Conservation (phyloP, 1,140 invertebrate genomes). For the Pygmarrhopalites habei region DNA sequence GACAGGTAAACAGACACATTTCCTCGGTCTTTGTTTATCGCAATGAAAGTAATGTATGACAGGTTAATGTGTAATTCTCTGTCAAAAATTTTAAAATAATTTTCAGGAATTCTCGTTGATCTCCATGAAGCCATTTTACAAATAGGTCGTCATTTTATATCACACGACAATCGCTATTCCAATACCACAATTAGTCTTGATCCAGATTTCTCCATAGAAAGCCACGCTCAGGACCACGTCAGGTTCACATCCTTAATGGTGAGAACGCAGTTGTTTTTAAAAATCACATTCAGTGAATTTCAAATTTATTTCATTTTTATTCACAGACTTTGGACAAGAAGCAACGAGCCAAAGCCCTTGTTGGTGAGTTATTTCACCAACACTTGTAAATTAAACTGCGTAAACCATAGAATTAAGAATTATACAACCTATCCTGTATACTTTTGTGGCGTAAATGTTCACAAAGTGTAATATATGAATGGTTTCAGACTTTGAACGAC, state of each 20-base stretch:
- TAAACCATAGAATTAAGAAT: not conserved
- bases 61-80: not conserved
- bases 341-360: constrained; percentile 85
- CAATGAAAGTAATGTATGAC: not conserved
- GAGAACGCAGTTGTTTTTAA: no score
- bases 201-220: constrained; percentile 92
- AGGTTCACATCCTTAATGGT: no score
- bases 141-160: constrained; percentile 82
- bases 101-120: constrained; percentile 84
- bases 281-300: no score
- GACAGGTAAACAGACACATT: constrained; percentile 63
- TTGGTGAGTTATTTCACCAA: constrained; percentile 51
- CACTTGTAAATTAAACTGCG: not conserved
- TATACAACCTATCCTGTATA: not conserved
- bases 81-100: no score
- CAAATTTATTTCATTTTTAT: no score
- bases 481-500: constrained; percentile 90
- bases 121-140: constrained; percentile 85
- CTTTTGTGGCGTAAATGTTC: no score
- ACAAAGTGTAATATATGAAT: no score
- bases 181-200: constrained; percentile 66
- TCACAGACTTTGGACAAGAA: no score
- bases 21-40: not conserved
- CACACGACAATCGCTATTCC: constrained; percentile 67
- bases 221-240: constrained; percentile 87